Evolutionary conservation across 2,888 invertebrate species (phyloP).

Genomic region (Antitype chi): DNA sequence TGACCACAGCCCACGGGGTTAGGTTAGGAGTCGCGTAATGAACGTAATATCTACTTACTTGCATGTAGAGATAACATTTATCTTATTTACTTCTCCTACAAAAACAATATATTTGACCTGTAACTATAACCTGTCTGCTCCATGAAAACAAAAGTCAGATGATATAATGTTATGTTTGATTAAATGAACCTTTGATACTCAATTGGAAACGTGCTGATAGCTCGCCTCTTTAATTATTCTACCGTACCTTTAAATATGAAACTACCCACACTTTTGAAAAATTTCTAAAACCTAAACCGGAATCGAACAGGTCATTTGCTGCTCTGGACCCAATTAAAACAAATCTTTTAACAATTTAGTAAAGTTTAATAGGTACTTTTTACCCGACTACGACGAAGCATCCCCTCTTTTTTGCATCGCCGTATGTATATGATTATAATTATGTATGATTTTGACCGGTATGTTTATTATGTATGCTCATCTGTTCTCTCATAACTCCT

Average conservation of each 20-base stretch:
- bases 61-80: constrained; percentile 29
- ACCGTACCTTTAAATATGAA: background rate
- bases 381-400: too few relatives aligned
- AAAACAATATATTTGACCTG: constrained; percentile 21
- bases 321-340: too few relatives aligned
- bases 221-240: background rate
- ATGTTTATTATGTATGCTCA: too few relatives aligned
- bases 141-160: constrained; percentile 45
- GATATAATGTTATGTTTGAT: constrained; percentile 1
- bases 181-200: background rate
- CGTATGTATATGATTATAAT: too few relatives aligned
- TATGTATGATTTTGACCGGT: too few relatives aligned
- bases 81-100: constrained; percentile 28
- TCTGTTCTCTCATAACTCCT: too few relatives aligned
- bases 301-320: background rate
- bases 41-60: constrained; percentile 12
- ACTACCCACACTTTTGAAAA: constrained; percentile 1
- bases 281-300: background rate
- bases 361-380: too few relatives aligned
- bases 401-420: too few relatives aligned
- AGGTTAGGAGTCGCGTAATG: constrained; percentile 3
- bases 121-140: constrained; percentile 11
- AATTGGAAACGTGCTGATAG: background rate
- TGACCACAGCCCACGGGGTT: constrained; percentile 17
- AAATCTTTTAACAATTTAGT: too few relatives aligned